A percentile compares a stretch with the other conserved stretches of the same genome.
phyloP scores from a whole-genome alignment of 1,140 invertebrate genomes.

The Lordiphosa stackelbergi region DNA sequence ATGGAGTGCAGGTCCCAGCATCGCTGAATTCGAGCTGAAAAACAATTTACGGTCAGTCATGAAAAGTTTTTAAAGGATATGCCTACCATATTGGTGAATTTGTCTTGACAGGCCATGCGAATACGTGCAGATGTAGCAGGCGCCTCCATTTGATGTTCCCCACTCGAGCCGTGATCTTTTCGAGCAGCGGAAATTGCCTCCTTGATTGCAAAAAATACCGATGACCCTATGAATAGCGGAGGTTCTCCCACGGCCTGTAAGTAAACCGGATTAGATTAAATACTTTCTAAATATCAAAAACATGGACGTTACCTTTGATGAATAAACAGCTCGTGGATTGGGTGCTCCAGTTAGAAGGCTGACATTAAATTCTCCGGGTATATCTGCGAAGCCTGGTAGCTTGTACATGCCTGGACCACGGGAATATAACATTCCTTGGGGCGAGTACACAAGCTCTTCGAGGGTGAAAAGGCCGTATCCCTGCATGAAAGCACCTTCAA shows the following conservation, averaged over 20 bases:
- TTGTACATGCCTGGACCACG: constrained; percentile 96
- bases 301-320: constrained; percentile 87
- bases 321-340: constrained; percentile 94
- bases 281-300: background rate
- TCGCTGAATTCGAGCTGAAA: constrained; percentile 79
- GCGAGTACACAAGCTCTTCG: constrained; percentile 92
- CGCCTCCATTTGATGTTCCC: constrained; percentile 86
- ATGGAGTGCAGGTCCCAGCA: constrained; percentile 79
- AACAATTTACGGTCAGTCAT: constrained; percentile 12
- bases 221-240: constrained; percentile 91
- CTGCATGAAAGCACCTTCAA: constrained; percentile 96
- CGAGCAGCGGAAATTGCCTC: constrained; percentile 91
- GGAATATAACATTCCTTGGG: constrained; percentile 88
- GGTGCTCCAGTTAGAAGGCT: constrained; percentile 90
- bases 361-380: constrained; percentile 95
- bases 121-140: constrained; percentile 94
- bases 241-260: constrained; percentile 93
- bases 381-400: constrained; percentile 92
- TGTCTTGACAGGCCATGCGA: constrained; percentile 92
- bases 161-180: constrained; percentile 81
- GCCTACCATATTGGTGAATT: constrained; percentile 87
- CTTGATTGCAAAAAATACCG: constrained; percentile 93
- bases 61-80: background rate
- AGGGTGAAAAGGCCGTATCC: constrained; percentile 94
- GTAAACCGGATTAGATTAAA: background rate